A percentile compares a stretch with the other conserved stretches of the same genome.
Evolutionary conservation across 2,888 invertebrate species (phyloP).

Genomic region (Brachynemurus nebulosus): DNA sequence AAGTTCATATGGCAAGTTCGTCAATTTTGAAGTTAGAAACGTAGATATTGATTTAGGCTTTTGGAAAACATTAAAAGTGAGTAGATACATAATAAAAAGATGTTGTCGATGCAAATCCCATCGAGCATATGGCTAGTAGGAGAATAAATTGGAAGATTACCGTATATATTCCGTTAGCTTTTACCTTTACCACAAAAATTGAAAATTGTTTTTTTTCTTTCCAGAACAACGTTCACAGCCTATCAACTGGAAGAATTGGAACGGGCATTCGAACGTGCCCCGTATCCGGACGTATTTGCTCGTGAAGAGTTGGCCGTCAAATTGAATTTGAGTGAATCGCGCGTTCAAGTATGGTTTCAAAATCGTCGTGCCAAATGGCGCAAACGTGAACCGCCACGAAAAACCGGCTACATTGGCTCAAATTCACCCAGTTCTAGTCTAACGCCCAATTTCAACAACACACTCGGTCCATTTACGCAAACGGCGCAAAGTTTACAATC

Average conservation of each 20-base stretch:
- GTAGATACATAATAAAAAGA: no score
- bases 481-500: constrained; percentile 34
- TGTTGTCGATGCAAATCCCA: no score
- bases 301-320: constrained; percentile 86
- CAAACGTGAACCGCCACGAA: constrained; percentile 83
- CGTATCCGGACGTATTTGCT: constrained; percentile 93
- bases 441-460: constrained; percentile 34
- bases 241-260: constrained; percentile 90
- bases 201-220: constrained; percentile 23
- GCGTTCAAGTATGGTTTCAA: constrained; percentile 74
- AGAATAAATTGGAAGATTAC: no score
- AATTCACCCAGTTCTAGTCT: constrained; percentile 51
- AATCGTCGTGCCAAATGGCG: constrained; percentile 90
- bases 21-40: no score
- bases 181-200: neutral
- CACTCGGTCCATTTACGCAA: constrained; percentile 45
- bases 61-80: no score
- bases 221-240: constrained; percentile 89
- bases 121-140: no score
- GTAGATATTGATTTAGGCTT: no score
- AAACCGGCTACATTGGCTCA: constrained; percentile 65
- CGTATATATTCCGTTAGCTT: neutral
- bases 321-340: constrained; percentile 71
- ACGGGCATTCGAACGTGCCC: constrained; percentile 86
- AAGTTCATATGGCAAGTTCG: no score